Percentiles rank a stretch among this genome's conserved stretches.
Evolutionary conservation across 30 jellyfish, hydroid and myxozoan genomes (phyloP).

Genomic region (Clytia hemisphaerica): DNA sequence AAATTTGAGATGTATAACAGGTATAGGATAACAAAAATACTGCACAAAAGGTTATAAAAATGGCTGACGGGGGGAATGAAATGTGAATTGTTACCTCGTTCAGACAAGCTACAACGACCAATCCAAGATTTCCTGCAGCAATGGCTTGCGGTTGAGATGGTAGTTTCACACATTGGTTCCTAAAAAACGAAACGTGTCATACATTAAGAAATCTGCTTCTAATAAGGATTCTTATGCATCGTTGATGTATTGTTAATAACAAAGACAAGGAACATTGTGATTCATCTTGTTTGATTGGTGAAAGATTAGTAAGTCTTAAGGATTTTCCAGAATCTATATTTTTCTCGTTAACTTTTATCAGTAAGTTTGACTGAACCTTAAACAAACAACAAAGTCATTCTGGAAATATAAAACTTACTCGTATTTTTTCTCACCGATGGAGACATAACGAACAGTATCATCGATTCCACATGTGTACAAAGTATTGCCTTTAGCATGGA

Average conservation of each 20-base stretch:
- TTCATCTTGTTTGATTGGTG: too few species aligned
- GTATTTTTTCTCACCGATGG: constrained; percentile 63
- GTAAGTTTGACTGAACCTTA: too few species aligned
- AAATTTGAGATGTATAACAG: not conserved
- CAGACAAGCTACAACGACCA: constrained; percentile 77
- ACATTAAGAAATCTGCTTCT: not conserved
- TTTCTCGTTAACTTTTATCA: too few species aligned
- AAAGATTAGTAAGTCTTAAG: too few species aligned
- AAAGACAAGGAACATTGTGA: too few species aligned
- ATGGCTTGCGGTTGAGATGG: constrained; percentile 87
- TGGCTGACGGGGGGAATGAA: too few species aligned
- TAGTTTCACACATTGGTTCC: constrained; percentile 52
- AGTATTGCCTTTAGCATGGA: constrained; percentile 39
- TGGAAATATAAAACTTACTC: constrained; percentile 52
- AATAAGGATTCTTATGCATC: too few species aligned
- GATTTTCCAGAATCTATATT: too few species aligned
- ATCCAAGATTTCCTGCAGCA: constrained; percentile 76
- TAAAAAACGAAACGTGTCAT: not conserved
- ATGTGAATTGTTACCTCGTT: constrained; percentile 46
- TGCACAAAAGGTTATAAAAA: not conserved
- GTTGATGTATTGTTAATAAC: not conserved
- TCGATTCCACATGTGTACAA: constrained; percentile 89
- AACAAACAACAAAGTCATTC: too few species aligned
- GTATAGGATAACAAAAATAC: constrained; percentile 1
- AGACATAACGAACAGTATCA: constrained; percentile 68